Conservation (phyloP, 1,140 invertebrate genomes). For the Vanessa atalanta region DNA sequence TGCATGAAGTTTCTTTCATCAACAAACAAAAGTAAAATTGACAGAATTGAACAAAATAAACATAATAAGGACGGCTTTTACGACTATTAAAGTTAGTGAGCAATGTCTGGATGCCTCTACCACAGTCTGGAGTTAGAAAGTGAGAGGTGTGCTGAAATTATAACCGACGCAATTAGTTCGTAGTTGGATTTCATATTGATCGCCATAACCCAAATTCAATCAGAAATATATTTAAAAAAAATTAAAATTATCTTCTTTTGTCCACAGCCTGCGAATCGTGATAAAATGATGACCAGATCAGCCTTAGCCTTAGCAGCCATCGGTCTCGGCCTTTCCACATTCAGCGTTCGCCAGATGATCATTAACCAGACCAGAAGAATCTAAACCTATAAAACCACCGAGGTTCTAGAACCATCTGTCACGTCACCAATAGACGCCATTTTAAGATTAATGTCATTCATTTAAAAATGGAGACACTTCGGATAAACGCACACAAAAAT, state of each 20-base stretch:
- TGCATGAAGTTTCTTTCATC: too few species aligned
- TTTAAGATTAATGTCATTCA: conserved; percentile 21
- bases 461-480: conserved; percentile 29
- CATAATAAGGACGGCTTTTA: too few species aligned
- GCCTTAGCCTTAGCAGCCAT: conserved; percentile 81
- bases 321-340: conserved; percentile 82
- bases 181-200: too few species aligned
- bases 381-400: conserved; percentile 35
- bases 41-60: too few species aligned
- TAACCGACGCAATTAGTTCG: too few species aligned
- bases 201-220: too few species aligned
- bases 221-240: neutral
- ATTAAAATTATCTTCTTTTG: conserved; percentile 42
- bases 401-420: conserved; percentile 20
- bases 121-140: too few species aligned
- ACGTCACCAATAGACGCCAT: conserved; percentile 29
- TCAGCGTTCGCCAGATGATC: conserved; percentile 83
- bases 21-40: too few species aligned
- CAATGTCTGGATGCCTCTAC: too few species aligned
- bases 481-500: conserved; percentile 32
- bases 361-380: conserved; percentile 68
- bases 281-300: conserved; percentile 81
- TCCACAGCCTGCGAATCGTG: conserved; percentile 77
- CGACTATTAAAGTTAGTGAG: too few species aligned
- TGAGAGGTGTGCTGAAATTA: too few species aligned